Base-by-base conservation (phyloP, 2,113 vertebrate species). In the Notarius quadriscutis region DNA sequence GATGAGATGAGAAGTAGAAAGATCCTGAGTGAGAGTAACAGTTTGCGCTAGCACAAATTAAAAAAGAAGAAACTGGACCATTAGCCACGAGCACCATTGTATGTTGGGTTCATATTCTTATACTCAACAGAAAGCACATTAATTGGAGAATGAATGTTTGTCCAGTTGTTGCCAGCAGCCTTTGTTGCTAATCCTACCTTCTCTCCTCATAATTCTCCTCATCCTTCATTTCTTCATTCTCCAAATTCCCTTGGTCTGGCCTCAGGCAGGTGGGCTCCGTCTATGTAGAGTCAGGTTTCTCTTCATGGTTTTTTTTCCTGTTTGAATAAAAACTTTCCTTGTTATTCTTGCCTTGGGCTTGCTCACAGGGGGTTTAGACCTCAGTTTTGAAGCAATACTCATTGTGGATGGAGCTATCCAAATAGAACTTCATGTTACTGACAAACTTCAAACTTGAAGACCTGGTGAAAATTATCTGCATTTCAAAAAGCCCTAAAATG, bases 311-410 rank as follows among this genome's bases (percentile, higher is more conserved):
- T 60, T 30, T 30, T 4, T 30, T 81, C 10, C 15, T 41, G 5
- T 58, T 10, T 11, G 27, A 27, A 30, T 41, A 4, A 58, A 5
- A 20, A 81, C 5, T 58, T 58, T 34, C 55, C 22, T 81, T 81
- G 9, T 81, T 78, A 58, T 60, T 58, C 7, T 81, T 81, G 55
- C 78, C 78, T 80, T 80, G 55, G 78, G 27, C 55, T 34, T 81
- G 30, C 55, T 81, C 55, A 81, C 11, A 60, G 55, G 15, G 30
- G 55, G 1, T 60, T 81, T 81, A 81, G 27, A 60, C 30, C 27
- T 58, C 7, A 79, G 9, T 8, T 58, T 81, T 60, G 8, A 81
- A 60, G n/a, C 14, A 30, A 30, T 79, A 5, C 34, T 58, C 53
- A 80, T 30, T 80, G 4, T 58, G 15, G 15, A 58, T 10, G 7